Evolutionary conservation across 2,113 vertebrate species (phyloP), one percentile per base, ranked within the genome.

Genomic region (Genyomyrus donnyi): DNA sequence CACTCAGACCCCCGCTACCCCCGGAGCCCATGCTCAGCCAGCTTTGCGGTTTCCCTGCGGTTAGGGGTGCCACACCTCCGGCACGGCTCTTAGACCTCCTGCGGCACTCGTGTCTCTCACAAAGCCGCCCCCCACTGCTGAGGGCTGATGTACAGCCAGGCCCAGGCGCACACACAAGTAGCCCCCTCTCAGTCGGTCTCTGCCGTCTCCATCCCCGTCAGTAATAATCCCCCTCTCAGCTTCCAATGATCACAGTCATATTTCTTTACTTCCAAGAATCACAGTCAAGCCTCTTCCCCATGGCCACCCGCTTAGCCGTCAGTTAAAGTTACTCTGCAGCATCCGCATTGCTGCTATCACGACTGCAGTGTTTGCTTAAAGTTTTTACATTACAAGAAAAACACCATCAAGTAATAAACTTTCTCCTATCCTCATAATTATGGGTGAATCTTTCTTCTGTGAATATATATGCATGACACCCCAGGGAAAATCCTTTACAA

Each of bases 301-400:
- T 10, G 66, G 88, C 49, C 74, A 83, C 74, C 50, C 35, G 88
- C 74, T 56, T 74, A 49, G 58, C 56, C n/a, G 3, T 15, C 42
- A 62, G 24, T 89, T 5, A 17, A 52, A 48, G 48, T 15, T 31
- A 21, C 46, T 49, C 39, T 24, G 45, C n/a, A 52, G 45, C 15
- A 21, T n/a, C 45, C 9, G n/a, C 21, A 24, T 74, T 4, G 45
- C 45, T 24, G 49, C 50, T 39, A 45, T 56, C 27, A 42, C 4
- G 24, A 83, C 70, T 24, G 49, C 17, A 11, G 50, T 50, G 52
- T 53, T 80, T 52, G 15, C 9, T 46, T 39, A 53, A 52, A 27
- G 13, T 52, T 83, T 46, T 83, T 35, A 53, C 48, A 53, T 42
- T 58, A 49, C 88, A 89, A 83, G 31, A 89, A 89, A 83, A 89